Evolutionary conservation across 2,888 invertebrate genomes (phyloP), one percentile per base, ranked within the genome.

Genomic region (Lepetodrilus schrolli): DNA sequence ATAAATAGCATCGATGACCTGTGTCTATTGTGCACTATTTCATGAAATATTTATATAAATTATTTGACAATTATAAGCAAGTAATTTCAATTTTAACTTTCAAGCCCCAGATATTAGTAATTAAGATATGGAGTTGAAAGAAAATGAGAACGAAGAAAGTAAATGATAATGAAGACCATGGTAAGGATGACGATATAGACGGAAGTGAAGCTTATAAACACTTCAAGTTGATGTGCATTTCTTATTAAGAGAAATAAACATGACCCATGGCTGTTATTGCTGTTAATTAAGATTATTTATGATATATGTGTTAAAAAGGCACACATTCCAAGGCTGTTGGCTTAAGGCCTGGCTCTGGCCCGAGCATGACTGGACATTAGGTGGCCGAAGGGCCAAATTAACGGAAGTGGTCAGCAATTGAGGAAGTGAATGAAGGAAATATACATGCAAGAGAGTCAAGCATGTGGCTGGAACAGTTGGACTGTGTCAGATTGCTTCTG

Each of bases 361-460:
- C 17, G 3, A n/a, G 34, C 58, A 10, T 30, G 58, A 23, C 30
- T 58, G 58, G 58, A 58, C 58, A 58, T 58, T 58, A 58, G 58
- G 21, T 38, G 66, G 20, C 38, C 66, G 4, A 34, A 26, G 66
- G 68, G 37, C 43, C 23, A 47, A 68, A 68, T 68, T 68, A 68
- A 47, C 68, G 68, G 68, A 68, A 68, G 68, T 68, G 43, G 43
- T 26, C 21, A 13, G 4, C 43, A 21, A 68, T 68, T 47, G 43
- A 68, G 68, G 68, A 68, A 68, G 68, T 68, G 68, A 68, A 68
- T 68, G 26, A 43, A 68, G 68, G 68, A 68, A 68, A 47, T 68
- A 68, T 68, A 68, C 68, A 38, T 38, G 38, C 37, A 68, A 68
- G 68, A 68, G 68, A 47, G 68, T 68, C 68, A 68, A 68, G 43